phyloP scores from a whole-genome alignment of 2,888 invertebrate species.

The Busseola fusca region DNA sequence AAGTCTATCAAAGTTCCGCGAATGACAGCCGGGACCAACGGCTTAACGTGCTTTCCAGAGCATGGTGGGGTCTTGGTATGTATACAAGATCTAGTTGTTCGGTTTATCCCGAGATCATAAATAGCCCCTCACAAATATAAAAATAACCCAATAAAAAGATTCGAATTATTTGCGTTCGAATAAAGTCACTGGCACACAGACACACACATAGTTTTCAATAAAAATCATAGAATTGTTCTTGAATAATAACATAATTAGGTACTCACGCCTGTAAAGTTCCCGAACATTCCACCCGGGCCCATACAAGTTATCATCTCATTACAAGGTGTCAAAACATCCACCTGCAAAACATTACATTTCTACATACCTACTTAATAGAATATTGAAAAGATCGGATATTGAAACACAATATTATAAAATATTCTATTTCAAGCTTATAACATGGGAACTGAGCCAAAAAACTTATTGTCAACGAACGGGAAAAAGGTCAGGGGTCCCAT shows the following conservation, averaged over 20 bases:
- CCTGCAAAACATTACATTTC: slow-evolving; percentile 67
- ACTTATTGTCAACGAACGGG: slow-evolving; percentile 29
- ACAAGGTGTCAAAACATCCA: slow-evolving; percentile 83
- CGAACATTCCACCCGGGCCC: slow-evolving; percentile 88
- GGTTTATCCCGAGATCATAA: neutral
- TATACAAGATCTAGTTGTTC: neutral
- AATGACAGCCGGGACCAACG: too few species aligned
- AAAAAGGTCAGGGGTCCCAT: slow-evolving; percentile 46
- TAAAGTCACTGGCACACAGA: neutral
- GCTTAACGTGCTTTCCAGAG: too few species aligned
- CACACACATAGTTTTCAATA: neutral
- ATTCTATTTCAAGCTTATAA: slow-evolving; percentile 23
- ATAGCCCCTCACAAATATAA: too few species aligned
- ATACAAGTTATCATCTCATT: slow-evolving; percentile 87
- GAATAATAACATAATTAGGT: neutral
- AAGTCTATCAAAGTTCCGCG: too few species aligned
- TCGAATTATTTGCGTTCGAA: neutral
- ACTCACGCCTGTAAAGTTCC: slow-evolving; percentile 85
- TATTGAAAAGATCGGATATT: slow-evolving; percentile 7
- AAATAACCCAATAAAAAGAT: neutral
- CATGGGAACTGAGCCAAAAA: slow-evolving; percentile 21
- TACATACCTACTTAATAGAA: neutral
- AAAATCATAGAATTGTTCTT: neutral
- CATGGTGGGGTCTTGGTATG: neutral
- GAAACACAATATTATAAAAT: slow-evolving; percentile 20